Evolutionary conservation across 2,113 vertebrate genomes (phyloP).

Genomic region (Triplophysa rosa): DNA sequence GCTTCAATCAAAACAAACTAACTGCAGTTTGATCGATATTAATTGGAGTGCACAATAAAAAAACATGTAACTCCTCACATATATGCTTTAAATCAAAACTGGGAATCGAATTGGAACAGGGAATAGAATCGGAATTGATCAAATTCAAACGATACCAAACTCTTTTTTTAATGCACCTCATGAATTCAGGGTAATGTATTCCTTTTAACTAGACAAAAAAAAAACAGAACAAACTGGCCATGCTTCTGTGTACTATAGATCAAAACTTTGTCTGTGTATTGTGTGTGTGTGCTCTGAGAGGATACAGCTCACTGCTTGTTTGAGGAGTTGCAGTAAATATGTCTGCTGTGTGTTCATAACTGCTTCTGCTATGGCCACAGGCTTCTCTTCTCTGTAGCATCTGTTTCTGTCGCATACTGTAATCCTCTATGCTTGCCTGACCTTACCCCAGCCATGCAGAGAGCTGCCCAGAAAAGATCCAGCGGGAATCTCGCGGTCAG

Average conservation of each 20-base stretch:
- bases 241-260: background rate
- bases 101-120: too few species aligned
- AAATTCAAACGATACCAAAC: too few species aligned
- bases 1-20: too few species aligned
- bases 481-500: background rate
- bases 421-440: conserved; percentile 25
- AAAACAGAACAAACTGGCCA: background rate
- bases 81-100: too few species aligned
- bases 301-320: background rate
- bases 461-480: background rate
- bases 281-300: conserved; percentile 19
- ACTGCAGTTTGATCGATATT: too few species aligned
- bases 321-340: background rate
- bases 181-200: background rate
- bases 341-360: background rate
- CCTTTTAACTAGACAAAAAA: too few species aligned
- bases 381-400: conserved; percentile 21
- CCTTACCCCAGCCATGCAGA: conserved; percentile 1
- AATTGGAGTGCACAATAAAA: too few species aligned
- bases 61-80: too few species aligned
- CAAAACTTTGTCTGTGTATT: conserved; percentile 9
- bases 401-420: conserved; percentile 33
- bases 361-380: background rate
- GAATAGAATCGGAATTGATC: too few species aligned
- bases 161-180: too few species aligned